Evolutionary conservation across 2,113 vertebrate species (phyloP).

Genomic region (Myrmecophaga tridactyla): DNA sequence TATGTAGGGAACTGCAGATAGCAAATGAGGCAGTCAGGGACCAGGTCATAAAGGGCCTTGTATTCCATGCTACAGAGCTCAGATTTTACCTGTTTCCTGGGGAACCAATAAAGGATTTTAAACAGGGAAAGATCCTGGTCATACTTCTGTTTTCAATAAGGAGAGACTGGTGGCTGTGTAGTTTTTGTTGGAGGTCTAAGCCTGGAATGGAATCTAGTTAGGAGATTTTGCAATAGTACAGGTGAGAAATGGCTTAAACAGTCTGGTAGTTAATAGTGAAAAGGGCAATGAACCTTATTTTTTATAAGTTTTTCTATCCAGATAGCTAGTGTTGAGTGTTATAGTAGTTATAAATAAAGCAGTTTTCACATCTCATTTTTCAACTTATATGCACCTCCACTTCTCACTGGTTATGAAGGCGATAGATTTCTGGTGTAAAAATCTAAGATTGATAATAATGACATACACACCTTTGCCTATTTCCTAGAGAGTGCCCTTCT

Average conservation of each 20-base stretch:
- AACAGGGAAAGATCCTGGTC: neutral
- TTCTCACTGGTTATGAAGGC: neutral
- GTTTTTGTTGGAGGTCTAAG: conserved; percentile 25
- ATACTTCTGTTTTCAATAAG: neutral
- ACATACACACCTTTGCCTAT: neutral
- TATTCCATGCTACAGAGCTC: conserved; percentile 18
- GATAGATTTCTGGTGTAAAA: neutral
- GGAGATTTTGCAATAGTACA: conserved; percentile 31
- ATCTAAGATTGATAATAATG: neutral
- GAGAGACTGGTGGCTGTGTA: neutral
- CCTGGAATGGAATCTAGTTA: conserved; percentile 29
- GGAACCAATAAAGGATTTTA: conserved; percentile 26
- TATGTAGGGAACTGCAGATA: neutral
- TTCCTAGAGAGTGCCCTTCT: conserved; percentile 1
- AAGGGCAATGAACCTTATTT: neutral
- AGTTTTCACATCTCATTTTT: conserved; percentile 1
- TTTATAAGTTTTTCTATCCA: conserved; percentile 8
- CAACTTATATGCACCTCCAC: neutral
- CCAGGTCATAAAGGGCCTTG: conserved; percentile 46
- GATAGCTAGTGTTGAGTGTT: neutral
- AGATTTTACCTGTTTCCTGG: conserved; percentile 51
- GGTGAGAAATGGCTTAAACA: conserved; percentile 37
- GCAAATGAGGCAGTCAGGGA: neutral
- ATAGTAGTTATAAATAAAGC: neutral
- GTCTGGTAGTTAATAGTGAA: conserved; percentile 20